Conservation (phyloP, 1,140 invertebrate genomes). For the Drosophila mauritiana region DNA sequence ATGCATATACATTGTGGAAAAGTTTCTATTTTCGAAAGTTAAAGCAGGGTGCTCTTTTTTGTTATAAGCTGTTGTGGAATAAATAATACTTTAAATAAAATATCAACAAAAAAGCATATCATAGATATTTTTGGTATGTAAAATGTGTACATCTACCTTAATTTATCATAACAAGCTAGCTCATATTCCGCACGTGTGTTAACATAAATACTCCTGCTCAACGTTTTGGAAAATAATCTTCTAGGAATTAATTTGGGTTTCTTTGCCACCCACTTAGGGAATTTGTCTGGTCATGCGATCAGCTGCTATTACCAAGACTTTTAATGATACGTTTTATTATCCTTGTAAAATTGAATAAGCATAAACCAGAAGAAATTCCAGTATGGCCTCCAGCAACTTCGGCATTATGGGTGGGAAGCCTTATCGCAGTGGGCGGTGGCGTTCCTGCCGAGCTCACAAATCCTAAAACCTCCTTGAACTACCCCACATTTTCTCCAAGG, state of each 20-base stretch:
- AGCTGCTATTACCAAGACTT: conserved; percentile 1
- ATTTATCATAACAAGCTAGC: conserved; percentile 4
- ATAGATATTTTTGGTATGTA: too few relatives aligned
- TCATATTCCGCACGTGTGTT: background rate
- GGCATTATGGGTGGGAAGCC: conserved; percentile 27
- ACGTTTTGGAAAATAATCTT: conserved; percentile 1
- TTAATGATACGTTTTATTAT: conserved; percentile 36
- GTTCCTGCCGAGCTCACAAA: conserved; percentile 22
- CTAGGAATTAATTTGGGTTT: background rate
- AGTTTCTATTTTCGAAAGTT: conserved; percentile 32
- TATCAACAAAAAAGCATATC: too few relatives aligned
- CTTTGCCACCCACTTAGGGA: too few relatives aligned
- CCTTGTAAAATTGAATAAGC: conserved; percentile 31
- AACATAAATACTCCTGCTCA: background rate
- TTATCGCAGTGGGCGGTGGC: conserved; percentile 14
- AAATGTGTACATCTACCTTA: background rate
- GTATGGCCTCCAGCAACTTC: conserved; percentile 24
- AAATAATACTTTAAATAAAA: too few relatives aligned
- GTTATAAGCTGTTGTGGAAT: too few relatives aligned
- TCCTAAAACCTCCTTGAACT: background rate
- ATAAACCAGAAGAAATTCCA: conserved; percentile 9
- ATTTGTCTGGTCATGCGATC: conserved; percentile 17
- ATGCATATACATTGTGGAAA: background rate
- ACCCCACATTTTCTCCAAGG: conserved; percentile 1
- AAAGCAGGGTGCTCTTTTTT: background rate